phyloP scores from a whole-genome alignment of 2,113 vertebrate genomes.

The Leucosticte australis region DNA sequence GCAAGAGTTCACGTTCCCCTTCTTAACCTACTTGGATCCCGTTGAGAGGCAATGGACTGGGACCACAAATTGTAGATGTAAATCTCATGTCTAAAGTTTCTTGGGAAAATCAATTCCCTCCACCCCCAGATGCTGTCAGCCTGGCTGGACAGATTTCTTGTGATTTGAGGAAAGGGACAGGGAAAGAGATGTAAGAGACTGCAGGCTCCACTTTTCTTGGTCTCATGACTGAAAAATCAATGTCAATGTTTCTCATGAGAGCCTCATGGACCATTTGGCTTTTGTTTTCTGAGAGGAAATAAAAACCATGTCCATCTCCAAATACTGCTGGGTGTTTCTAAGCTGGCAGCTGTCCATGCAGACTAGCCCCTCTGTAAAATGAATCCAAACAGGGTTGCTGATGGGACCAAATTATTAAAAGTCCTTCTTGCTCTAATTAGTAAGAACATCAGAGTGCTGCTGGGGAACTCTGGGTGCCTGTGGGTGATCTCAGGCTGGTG shows the following conservation, averaged over 20 bases:
- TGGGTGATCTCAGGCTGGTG: not conserved
- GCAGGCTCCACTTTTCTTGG: not conserved
- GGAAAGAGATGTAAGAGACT: not conserved
- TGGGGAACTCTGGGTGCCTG: not conserved
- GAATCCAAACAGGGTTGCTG: not conserved
- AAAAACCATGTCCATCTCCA: not conserved
- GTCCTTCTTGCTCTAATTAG: not conserved
- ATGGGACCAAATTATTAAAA: not conserved
- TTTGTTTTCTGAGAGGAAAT: not conserved
- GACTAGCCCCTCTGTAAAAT: not conserved
- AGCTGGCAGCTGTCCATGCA: not conserved
- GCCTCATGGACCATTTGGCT: not conserved
- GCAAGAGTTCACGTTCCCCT: not conserved
- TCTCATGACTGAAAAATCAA: not conserved
- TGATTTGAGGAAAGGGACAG: slow-evolving; percentile 14
- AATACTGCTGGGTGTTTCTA: not conserved
- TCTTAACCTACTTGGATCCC: slow-evolving; percentile 1
- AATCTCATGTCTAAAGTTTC: not conserved
- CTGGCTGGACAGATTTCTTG: slow-evolving; percentile 25
- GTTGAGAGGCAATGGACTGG: not conserved
- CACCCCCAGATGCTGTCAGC: slow-evolving; percentile 29
- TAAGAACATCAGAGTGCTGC: not conserved
- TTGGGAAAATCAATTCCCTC: slow-evolving; percentile 9
- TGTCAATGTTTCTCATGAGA: not conserved
- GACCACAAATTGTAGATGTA: not conserved